These are phyloP conservation scores for Aurelia aurita DNA, from an alignment of 30 jellyfish, hydroid and myxozoan genomes.

Conservation along the genomic window DNA sequence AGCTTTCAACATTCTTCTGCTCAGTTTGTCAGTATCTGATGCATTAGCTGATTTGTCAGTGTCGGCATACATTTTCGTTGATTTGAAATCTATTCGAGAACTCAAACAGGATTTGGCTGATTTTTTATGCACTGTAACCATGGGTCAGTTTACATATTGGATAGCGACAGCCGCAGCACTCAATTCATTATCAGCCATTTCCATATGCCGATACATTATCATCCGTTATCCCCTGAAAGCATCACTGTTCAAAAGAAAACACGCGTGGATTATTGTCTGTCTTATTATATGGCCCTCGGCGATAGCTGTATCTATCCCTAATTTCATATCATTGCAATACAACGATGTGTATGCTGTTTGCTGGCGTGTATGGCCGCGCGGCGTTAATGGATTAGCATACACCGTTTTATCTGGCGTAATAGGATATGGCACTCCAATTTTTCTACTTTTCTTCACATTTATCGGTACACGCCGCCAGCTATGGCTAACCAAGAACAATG, in stretches of 20 bases:
- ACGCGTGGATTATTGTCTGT: slow-evolving; percentile 33
- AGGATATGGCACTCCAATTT: slow-evolving; percentile 55
- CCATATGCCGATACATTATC: slow-evolving; percentile 84
- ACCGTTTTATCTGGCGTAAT: slow-evolving; percentile 28
- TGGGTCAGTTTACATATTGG: slow-evolving; percentile 86
- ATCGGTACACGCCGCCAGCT: slow-evolving; percentile 39
- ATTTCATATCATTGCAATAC: slow-evolving; percentile 48
- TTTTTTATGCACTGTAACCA: slow-evolving; percentile 70
- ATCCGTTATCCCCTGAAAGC: slow-evolving; percentile 89
- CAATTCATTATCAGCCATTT: slow-evolving; percentile 70
- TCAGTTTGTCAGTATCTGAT: slow-evolving; percentile 85
- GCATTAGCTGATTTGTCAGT: slow-evolving; percentile 65
- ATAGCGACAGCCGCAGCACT: slow-evolving; percentile 79
- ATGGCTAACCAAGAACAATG: slow-evolving; percentile 34
- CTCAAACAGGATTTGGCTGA: slow-evolving; percentile 33
- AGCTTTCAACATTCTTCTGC: slow-evolving; percentile 74
- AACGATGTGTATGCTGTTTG: slow-evolving; percentile 50
- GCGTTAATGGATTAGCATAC: slow-evolving; percentile 53
- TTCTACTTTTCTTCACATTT: slow-evolving; percentile 42
- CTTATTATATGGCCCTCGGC: slow-evolving; percentile 57
- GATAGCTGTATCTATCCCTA: slow-evolving; percentile 19
- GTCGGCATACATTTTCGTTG: slow-evolving; percentile 82
- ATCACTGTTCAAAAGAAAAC: slow-evolving; percentile 52
- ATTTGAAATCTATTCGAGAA: slow-evolving; percentile 69
- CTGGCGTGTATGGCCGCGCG: slow-evolving; percentile 63